Base-by-base conservation (phyloP, 2,113 vertebrate species). In the Trichomycterus rosablanca region DNA sequence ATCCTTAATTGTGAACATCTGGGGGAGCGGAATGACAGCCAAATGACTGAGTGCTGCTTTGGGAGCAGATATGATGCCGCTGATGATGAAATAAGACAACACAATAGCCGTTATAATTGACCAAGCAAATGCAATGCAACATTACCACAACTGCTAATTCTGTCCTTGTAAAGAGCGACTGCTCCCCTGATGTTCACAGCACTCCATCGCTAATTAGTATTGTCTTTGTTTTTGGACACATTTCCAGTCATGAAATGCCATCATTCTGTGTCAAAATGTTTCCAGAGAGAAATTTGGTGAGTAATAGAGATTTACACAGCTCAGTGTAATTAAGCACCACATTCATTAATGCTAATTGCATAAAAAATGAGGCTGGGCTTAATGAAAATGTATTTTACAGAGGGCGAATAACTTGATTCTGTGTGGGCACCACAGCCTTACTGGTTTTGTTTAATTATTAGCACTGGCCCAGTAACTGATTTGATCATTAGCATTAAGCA, bases 181-280 rank as follows among this genome's bases (percentile, higher is more conserved):
- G 66, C 69, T 80, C 70, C 76, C 60, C 53, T 63, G 75, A 77
- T 67, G 73, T 76, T 77, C 74, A 77, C 83, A 80, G 84, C 80
- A 82, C 78, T 83, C 80, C 80, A 83, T 80, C 71, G 77, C 81
- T 87, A 84, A 86, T 85, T 86, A 87, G 74, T 81, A 81, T 82
- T 84, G 78, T 80, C 74, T 76, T 75, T 76, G 72, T 66, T 73
- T n/a, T 75, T 76, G 83, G 80, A 83, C 73, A 74, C 80, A 78
- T 81, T 80, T 81, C 74, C 75, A 79, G 75, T 75, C 81, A 78
- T 79, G 81, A 84, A 83, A 81, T 81, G 80, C 76, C 66, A 78
- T 74, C 80, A 85, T 85, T 87, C 81, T 80, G 78, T 84, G 81
- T 87, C 79, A 80, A 78, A 83, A 74, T 77, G 80, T 83, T 83